Base-by-base conservation (phyloP, 2,797 vertebrate genomes). In the Bucorvus abyssinicus region DNA sequence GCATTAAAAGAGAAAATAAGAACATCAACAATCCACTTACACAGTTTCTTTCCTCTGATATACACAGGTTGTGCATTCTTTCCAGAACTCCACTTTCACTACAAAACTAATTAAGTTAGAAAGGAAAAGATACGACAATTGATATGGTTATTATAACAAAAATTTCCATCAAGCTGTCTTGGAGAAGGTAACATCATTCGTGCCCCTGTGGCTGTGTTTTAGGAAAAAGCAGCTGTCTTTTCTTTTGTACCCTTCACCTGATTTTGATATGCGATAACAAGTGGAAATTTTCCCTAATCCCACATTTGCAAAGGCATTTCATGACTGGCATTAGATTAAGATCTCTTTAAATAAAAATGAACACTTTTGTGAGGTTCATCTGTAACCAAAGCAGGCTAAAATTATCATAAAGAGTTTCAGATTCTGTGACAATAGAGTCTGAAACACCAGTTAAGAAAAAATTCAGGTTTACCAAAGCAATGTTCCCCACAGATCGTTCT, bases 41-140 rank as follows among this genome's bases (percentile, higher is more conserved):
- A 24, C 34, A 60, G 83, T 5, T 42, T 74, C 52, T 89, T 78
- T 12, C 10, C 6, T 74, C 32, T 59, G n/a, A 38, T 24, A 26
- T 56, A 53, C 5, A 40, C 2, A 56, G 4, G 6, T 27, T 49
- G 5, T 12, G 1, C 3, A 20, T 53, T 16, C 12, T 56, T 9
- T 44, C 14, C n/a, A 81, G 20, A 92, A 44, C 17, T 38, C 26
- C n/a, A 30, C 6, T 84, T 75, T 49, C 10, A 45, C 5, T 60
- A 30, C 5, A 75, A 32, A 64, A 40, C 1, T 77, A 63, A 7
- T 3, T 27, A 34, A 55, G 3, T 34, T 47, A 52, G 24, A 82
- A 87, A 71, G 10, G 6, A 47, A 78, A 81, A 78, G 49, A 44
- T 34, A 38, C 12, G 47, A 42, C 7, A 64, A 8, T 16, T 70